Base-by-base conservation (phyloP, 2,113 vertebrate species). In the Peromyscus leucopus region DNA sequence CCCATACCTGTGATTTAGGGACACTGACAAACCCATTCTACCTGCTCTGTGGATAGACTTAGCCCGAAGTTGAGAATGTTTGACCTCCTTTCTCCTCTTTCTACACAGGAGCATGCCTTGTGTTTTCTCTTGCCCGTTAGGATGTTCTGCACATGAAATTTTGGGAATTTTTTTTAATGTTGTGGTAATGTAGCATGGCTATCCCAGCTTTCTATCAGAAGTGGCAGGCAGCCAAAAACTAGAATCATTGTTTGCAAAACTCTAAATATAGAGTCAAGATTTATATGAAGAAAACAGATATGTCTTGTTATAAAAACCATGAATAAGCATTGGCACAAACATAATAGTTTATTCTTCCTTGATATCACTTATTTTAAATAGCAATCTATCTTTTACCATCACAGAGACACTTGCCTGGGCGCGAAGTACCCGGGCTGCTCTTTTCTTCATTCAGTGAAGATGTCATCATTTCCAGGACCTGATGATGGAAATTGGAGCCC, bases 261-360 rank as follows among this genome's bases (percentile, higher is more conserved):
- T 98, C 98, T 98, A 99, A 99, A 98, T 98, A 98, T 99, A 99
- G 98, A 98, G 97, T 98, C 97, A 98, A 98, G 98, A 98, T 98
- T 99, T 98, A 98, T 98, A 98, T 98, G 98, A 98, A 98, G 98
- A 98, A 98, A 98, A 98, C 98, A 98, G 99, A 98, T 98, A 98
- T 95, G 98, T 98, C 98, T 99, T 98, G 98, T 98, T 98, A 98
- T 98, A 98, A 98, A n/a, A 99, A 98, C 98, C 98, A 98, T 98
- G 98, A 98, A 98, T 98, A 98, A 98, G 98, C 98, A 98, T 98
- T 98, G 98, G 98, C 98, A 98, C 51, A 63, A 98, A 97, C 98
- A 97, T 98, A 98, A 99, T 96, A 71, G 98, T 98, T 98, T 98
- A 98, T 98, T 98, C 98, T 98, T 98, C 97, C 98, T 98, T 98